phyloP scores from a whole-genome alignment of 2,797 vertebrate species.

The Enteromius treurensis region DNA sequence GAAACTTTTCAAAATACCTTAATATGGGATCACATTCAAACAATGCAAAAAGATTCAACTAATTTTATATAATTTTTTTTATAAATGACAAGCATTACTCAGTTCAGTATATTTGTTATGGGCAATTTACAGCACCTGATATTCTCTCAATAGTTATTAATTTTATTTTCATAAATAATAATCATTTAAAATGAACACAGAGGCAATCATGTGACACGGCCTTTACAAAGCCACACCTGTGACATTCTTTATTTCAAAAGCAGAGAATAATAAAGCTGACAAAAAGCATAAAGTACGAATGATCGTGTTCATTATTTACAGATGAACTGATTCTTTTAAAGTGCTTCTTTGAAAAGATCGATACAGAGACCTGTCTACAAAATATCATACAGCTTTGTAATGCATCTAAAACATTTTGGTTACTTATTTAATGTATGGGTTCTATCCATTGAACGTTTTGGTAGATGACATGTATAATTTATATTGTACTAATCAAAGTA shows the following conservation, averaged over 20 bases:
- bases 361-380: neutral
- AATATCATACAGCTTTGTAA: neutral
- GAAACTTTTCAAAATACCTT: neutral
- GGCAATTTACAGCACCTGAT: neutral
- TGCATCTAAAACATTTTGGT: constrained; percentile 2
- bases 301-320: constrained; percentile 50
- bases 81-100: neutral
- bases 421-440: neutral
- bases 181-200: neutral
- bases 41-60: neutral
- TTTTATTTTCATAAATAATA: neutral
- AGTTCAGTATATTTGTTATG: neutral
- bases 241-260: constrained; percentile 49
- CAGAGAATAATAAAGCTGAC: constrained; percentile 4
- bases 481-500: neutral
- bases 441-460: neutral
- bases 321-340: constrained; percentile 40
- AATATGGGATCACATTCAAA: neutral
- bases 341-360: constrained; percentile 43
- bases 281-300: constrained; percentile 31
- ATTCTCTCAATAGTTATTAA: neutral
- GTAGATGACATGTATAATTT: neutral
- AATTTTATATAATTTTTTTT: neutral
- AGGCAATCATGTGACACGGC: neutral
- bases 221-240: constrained; percentile 23